Conservation (phyloP, 2,888 invertebrate species). For the Drosophila stalkeri region DNA sequence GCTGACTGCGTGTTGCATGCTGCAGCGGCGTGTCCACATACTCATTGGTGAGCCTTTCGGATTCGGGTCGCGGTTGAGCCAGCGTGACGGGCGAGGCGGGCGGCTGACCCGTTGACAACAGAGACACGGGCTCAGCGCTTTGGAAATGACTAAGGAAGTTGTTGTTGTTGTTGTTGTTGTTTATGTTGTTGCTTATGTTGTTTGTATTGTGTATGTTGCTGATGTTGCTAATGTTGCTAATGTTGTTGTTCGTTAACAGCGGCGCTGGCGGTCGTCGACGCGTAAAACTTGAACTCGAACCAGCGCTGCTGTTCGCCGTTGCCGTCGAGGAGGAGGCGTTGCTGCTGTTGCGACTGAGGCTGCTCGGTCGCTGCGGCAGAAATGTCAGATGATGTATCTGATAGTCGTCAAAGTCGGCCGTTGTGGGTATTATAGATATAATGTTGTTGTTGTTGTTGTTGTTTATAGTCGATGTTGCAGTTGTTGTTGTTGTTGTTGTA, state of each 20-base stretch:
- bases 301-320: conserved; percentile 72
- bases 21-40: conserved; percentile 94
- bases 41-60: conserved; percentile 94
- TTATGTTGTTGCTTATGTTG: conserved; percentile 11
- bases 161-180: conserved; percentile 51
- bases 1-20: conserved; percentile 86
- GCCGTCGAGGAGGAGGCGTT: conserved; percentile 80
- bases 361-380: conserved; percentile 80
- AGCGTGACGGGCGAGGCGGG: conserved; percentile 86
- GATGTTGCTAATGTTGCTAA: conserved; percentile 51
- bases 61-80: conserved; percentile 92
- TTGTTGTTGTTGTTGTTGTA: conserved; percentile 54
- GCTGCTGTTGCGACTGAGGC: conserved; percentile 83
- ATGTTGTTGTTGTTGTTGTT: conserved; percentile 59
- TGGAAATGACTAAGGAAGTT: conserved; percentile 84
- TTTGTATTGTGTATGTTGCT: conserved; percentile 33
- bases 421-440: conserved; percentile 70
- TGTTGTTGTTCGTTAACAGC: conserved; percentile 59
- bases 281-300: conserved; percentile 83
- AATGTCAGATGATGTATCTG: conserved; percentile 82
- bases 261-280: conserved; percentile 82
- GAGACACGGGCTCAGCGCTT: conserved; percentile 82
- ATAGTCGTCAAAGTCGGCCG: conserved; percentile 79
- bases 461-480: conserved; percentile 40
- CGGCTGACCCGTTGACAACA: conserved; percentile 74